phyloP scores from a whole-genome alignment of 2,797 vertebrate genomes.

The Onychomys torridus region DNA sequence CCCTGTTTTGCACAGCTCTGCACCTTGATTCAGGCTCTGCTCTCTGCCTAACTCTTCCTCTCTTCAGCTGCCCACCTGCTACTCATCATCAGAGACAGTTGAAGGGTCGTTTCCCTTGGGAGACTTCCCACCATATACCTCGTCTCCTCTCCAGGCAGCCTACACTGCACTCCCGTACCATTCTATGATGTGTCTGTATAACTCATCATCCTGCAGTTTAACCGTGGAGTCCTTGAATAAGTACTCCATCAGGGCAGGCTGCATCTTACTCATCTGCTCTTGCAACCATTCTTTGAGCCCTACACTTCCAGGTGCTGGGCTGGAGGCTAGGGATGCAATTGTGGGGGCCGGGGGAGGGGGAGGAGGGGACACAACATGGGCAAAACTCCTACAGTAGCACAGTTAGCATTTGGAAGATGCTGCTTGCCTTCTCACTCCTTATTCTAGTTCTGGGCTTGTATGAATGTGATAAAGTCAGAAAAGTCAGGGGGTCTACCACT shows the following conservation, averaged over 20 bases:
- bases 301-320: not conserved
- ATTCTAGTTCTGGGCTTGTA: not conserved
- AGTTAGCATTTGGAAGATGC: not conserved
- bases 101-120: not conserved
- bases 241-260: not conserved
- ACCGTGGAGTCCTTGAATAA: not conserved
- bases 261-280: not conserved
- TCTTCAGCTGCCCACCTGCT: not conserved
- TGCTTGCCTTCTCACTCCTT: not conserved
- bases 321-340: not conserved
- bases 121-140: not conserved
- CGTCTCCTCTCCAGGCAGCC: not conserved
- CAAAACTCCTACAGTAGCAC: not conserved
- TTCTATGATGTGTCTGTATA: conserved; percentile 7
- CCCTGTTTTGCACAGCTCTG: not conserved
- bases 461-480: not conserved
- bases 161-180: not conserved
- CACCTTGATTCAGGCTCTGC: not conserved
- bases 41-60: conserved; percentile 4
- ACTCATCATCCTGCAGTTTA: not conserved
- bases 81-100: conserved; percentile 12
- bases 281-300: not conserved
- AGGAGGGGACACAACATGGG: not conserved
- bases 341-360: too few relatives aligned
- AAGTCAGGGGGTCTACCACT: not conserved